Conservation (phyloP, 2,797 vertebrate genomes). For the Nannoperca australis region DNA sequence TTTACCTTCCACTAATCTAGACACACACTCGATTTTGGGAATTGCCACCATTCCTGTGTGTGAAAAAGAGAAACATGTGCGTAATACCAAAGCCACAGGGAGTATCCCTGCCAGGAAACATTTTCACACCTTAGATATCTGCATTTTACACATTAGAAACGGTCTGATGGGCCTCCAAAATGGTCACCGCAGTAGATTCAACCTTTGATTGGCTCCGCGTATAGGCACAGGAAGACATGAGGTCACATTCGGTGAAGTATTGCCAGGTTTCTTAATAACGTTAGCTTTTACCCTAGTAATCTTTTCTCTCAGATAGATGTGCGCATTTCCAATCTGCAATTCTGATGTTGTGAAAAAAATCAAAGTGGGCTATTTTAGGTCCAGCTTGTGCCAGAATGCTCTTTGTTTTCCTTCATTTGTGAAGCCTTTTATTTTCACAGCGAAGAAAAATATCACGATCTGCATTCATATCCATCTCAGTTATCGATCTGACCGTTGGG, state of each 20-base stretch:
- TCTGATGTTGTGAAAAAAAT: constrained; percentile 5
- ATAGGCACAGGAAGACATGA: not conserved
- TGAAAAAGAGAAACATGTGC: constrained; percentile 30
- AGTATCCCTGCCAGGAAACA: constrained; percentile 38
- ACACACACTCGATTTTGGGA: constrained; percentile 9
- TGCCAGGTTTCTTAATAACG: not conserved
- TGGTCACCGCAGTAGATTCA: constrained; percentile 21
- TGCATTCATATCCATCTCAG: constrained; percentile 56
- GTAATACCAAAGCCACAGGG: constrained; percentile 20
- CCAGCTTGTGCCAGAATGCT: not conserved
- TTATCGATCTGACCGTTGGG: constrained; percentile 54
- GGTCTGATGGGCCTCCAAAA: constrained; percentile 24
- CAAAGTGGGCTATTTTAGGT: not conserved
- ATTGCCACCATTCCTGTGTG: constrained; percentile 28
- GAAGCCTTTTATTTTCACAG: constrained; percentile 36
- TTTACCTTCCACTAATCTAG: constrained; percentile 8
- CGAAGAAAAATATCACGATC: constrained; percentile 37
- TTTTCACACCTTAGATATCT: constrained; percentile 64
- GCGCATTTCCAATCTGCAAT: constrained; percentile 28
- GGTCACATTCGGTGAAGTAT: not conserved
- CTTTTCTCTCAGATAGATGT: not conserved
- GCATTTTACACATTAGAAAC: constrained; percentile 52
- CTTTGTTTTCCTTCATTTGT: constrained; percentile 30
- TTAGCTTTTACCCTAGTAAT: not conserved
- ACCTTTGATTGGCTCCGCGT: constrained; percentile 19